These are phyloP conservation scores for Rhagonycha fulva DNA, from an alignment of 2,888 invertebrate species.

Conservation along the genomic window DNA sequence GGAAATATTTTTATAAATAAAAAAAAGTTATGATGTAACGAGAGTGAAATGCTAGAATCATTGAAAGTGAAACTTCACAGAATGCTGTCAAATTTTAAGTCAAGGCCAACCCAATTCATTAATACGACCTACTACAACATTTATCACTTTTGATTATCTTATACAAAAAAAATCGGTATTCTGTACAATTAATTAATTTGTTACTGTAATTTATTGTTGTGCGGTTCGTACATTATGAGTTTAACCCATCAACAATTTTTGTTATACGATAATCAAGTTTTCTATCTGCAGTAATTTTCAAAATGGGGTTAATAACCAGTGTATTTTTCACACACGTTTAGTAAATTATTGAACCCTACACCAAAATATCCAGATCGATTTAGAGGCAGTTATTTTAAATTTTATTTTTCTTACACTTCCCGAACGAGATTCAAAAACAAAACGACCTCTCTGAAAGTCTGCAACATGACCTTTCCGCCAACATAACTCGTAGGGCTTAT, in stretches of 20 bases:
- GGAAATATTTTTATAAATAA: conserved; percentile 24
- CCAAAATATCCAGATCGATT: too few relatives aligned
- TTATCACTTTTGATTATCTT: conserved; percentile 16
- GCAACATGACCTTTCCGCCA: too few relatives aligned
- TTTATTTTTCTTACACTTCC: too few relatives aligned
- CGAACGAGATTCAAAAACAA: too few relatives aligned
- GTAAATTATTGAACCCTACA: too few relatives aligned
- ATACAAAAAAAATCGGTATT: not conserved
- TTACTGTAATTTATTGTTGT: not conserved
- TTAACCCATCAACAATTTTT: not conserved
- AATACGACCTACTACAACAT: conserved; percentile 26
- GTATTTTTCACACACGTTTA: too few relatives aligned
- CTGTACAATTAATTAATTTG: not conserved
- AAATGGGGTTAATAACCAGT: too few relatives aligned
- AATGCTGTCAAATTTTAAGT: conserved; percentile 36
- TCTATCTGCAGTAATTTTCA: not conserved
- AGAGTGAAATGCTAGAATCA: conserved; percentile 29
- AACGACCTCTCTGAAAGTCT: too few relatives aligned
- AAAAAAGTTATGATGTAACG: conserved; percentile 36
- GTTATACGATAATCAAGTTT: not conserved
- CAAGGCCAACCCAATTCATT: conserved; percentile 36
- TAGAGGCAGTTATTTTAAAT: too few relatives aligned
- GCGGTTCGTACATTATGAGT: not conserved
- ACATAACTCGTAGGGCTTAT: too few relatives aligned
- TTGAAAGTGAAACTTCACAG: conserved; percentile 30